Base-by-base conservation (phyloP, 2,888 invertebrate genomes). In the Tetragonula carbonaria region DNA sequence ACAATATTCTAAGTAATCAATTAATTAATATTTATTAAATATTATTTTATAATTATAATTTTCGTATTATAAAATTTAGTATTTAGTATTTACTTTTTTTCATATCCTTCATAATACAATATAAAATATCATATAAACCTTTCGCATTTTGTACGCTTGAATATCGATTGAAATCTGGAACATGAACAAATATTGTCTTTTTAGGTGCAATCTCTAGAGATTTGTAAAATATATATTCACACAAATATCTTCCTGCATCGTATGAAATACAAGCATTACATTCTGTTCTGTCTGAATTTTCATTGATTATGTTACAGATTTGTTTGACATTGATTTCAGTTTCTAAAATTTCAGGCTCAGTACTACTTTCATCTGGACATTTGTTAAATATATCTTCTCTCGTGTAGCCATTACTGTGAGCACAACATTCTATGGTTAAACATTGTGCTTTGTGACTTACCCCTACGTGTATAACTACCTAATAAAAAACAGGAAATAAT, bases 391-490 rank as follows among this genome's bases (percentile, higher is more conserved):
- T 77, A 92, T 98, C 97, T 68, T 88, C 65, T 23, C 93, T 93
- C 16, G 92, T 89, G 92, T 97, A 97, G 18, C 96, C 96, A 83
- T 94, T 95, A 80, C 95, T 95, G 91, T 96, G 96, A 0, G 98
- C 98, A 84, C 95, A 95, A 57, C 95, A 96, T 94, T 98, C 98
- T 67, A 98, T 91, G 0, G 96, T 96, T 63, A 98, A 94, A 88
- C 95, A 95, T 45, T 95, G 93, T 0, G 97, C 96, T 16, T 95
- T 80, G 21, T 95, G 92, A 0, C 97, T 97, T 63, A 98, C 97
- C 18, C 98, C 98, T 16, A 97, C 97, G 93, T 98, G 98, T 59
- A 98, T 95, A 87, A 97, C 96, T 76, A 98, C 95, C 97, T 98
- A 94, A 33, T 33, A 21, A 63, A 16, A 4, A 21, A 50, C 2